These are phyloP conservation scores for Phalera bucephala DNA, from an alignment of 2,888 invertebrate species.

Conservation along the genomic window DNA sequence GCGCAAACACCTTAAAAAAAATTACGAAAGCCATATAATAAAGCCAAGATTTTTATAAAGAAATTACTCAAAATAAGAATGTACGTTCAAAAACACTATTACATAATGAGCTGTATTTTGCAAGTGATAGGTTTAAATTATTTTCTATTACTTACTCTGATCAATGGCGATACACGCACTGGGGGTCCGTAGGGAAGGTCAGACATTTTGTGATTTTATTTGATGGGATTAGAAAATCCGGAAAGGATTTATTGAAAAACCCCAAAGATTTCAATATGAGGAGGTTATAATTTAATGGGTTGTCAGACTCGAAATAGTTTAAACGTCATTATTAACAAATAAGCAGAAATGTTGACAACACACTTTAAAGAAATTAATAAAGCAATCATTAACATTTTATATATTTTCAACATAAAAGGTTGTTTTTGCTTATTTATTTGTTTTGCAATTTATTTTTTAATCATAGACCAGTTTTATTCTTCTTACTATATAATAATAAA, in stretches of 20 bases:
- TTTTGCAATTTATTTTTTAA: not conserved
- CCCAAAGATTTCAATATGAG: conserved; percentile 32
- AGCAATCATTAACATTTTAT: not conserved
- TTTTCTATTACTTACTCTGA: conserved; percentile 84
- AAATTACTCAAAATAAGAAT: conserved; percentile 22
- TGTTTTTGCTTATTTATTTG: too few relatives aligned
- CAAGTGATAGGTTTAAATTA: too few relatives aligned
- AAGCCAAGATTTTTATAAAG: not conserved
- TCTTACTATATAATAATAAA: too few relatives aligned
- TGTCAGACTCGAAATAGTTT: conserved; percentile 8
- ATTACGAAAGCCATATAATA: conserved; percentile 1
- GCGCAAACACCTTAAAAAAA: too few relatives aligned
- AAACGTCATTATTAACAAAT: not conserved
- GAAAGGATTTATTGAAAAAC: conserved; percentile 53
- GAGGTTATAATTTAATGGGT: conserved; percentile 39
- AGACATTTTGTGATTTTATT: conserved; percentile 55
- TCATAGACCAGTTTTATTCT: too few relatives aligned
- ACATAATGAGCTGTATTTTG: conserved; percentile 45
- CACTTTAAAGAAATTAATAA: too few relatives aligned
- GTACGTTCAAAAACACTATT: conserved; percentile 50
- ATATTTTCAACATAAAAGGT: too few relatives aligned
- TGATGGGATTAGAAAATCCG: conserved; percentile 39
- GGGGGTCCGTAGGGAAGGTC: conserved; percentile 84
- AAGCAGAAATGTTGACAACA: too few relatives aligned
- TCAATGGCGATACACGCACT: conserved; percentile 91